Percentiles rank a stretch among this genome's conserved stretches.
Conservation (phyloP, 1,140 invertebrate genomes). For the Eriocheir sinensis region DNA sequence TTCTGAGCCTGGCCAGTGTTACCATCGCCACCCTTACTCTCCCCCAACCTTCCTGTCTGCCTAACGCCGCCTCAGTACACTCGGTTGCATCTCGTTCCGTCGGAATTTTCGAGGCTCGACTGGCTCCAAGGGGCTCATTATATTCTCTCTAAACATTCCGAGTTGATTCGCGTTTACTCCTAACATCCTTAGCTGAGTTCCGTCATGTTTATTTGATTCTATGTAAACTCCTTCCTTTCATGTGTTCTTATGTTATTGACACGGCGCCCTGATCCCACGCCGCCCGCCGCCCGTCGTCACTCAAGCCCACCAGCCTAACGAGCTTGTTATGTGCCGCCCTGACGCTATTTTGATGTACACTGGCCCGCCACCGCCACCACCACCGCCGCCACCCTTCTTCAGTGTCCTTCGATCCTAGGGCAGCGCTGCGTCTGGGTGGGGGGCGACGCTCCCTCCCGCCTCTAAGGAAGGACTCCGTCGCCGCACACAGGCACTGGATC, state of each 20-base stretch:
- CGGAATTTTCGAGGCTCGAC: neutral
- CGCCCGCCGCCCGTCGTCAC: neutral
- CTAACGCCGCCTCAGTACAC: neutral
- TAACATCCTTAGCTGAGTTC: neutral
- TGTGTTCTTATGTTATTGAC: conserved; percentile 1
- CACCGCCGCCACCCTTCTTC: neutral
- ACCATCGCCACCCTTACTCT: neutral
- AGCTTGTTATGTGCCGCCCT: conserved; percentile 31
- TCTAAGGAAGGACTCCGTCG: neutral
- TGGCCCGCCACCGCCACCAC: neutral
- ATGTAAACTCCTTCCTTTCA: conserved; percentile 46
- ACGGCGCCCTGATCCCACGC: neutral
- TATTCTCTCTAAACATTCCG: neutral
- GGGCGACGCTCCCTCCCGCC: neutral
- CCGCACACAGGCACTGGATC: neutral
- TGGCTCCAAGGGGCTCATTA: neutral
- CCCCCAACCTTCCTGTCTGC: neutral
- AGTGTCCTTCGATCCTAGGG: neutral
- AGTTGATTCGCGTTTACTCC: neutral
- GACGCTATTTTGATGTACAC: neutral
- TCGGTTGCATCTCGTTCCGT: neutral
- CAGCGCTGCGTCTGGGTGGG: neutral
- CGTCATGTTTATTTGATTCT: neutral
- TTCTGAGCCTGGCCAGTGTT: no score
- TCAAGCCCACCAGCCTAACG: neutral